These are phyloP conservation scores for Drosophila takahashii DNA, from an alignment of 1,140 invertebrate genomes.

Conservation along the genomic window DNA sequence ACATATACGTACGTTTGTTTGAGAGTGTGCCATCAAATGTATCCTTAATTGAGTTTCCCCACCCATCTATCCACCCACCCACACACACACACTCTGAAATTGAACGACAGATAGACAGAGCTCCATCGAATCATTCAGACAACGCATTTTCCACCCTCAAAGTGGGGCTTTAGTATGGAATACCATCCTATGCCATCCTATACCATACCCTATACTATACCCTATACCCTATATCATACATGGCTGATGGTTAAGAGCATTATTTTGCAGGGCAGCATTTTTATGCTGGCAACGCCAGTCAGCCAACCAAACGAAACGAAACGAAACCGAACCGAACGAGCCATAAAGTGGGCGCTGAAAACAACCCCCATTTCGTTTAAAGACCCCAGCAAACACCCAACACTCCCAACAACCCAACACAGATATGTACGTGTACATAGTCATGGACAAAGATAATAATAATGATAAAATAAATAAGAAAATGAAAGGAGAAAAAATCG, in stretches of 20 bases:
- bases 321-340: conserved; percentile 56
- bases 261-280: conserved; percentile 69
- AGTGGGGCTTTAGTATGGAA: not conserved
- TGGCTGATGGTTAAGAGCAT: conserved; percentile 73
- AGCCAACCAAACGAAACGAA: conserved; percentile 79
- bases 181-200: not conserved
- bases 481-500: conserved; percentile 55
- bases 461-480: conserved; percentile 83
- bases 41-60: conserved; percentile 85
- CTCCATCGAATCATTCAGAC: conserved; percentile 58
- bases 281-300: conserved; percentile 60
- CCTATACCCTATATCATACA: conserved; percentile 30
- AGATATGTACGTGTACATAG: conserved; percentile 53
- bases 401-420: not conserved
- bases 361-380: conserved; percentile 59
- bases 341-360: conserved; percentile 74
- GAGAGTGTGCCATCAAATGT: conserved; percentile 82
- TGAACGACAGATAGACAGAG: conserved; percentile 58
- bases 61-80: conserved; percentile 57
- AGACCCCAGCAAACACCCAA: conserved; percentile 12
- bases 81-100: conserved; percentile 33
- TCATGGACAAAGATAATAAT: conserved; percentile 82
- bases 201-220: not conserved
- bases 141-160: conserved; percentile 69
- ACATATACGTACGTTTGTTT: conserved; percentile 36